Base-by-base conservation (phyloP, 2,888 invertebrate genomes). In the Rhagonycha fulva region DNA sequence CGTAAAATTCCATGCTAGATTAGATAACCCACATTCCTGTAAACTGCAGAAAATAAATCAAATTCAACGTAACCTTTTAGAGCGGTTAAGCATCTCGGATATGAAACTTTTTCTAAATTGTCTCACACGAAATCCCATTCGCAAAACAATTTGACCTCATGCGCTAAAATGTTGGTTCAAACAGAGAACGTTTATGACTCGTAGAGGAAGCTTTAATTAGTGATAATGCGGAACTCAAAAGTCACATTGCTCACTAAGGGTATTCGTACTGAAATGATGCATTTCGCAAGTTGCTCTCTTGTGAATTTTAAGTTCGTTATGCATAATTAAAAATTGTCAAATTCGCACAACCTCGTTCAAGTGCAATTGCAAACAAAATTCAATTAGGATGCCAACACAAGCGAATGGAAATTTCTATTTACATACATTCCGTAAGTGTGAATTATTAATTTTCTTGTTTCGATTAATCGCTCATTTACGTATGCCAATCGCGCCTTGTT, bases 161-260 rank as follows among this genome's bases (percentile, higher is more conserved):
- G 62, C 26, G 23, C 72, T 67, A 66, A 68, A 68, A 72, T n/a
- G 72, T 72, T 72, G 68, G 68, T 72, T 72, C 67, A 68, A 72
- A 63, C 66, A 47, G 66, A 11, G 63, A 30, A 62, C 71, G 71
- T 63, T 71, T 71, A 71, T 71, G 71, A 71, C 32, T 66, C 63
- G 71, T 60, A 19, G 60, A 72, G 72, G 72, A 72, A 23, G 72
- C 60, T 68, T 60, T 72, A 72, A 72, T 72, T 71, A 71, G 72
- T 67, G 68, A 30, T 72, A 72, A 72, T 72, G 72, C 61, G 72
- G 68, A 72, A 60, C 72, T 68, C 68, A 14, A 66, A 72, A 72
- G 72, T 72, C 67, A 68, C 72, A 72, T 72, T 72, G 67, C 47
- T 47, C 66, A 67, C 67, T 26, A 32, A 68, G 14, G 30, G 47